Percentiles rank a stretch among this genome's conserved stretches.
phyloP scores from a whole-genome alignment of 2,113 vertebrate genomes.

The Oreochromis spilurus region DNA sequence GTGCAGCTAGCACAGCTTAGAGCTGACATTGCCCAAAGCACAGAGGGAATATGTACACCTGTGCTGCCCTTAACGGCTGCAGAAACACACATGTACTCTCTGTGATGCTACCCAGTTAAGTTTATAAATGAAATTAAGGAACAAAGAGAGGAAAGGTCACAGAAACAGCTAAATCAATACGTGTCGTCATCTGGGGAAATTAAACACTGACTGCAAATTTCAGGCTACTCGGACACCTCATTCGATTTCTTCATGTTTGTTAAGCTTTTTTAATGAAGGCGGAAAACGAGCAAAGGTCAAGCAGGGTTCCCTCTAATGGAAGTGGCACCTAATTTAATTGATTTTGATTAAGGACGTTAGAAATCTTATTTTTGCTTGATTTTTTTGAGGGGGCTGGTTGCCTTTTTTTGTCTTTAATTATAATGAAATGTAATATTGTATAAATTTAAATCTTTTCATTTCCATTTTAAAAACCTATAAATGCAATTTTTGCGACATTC shows the following conservation, averaged over 20 bases:
- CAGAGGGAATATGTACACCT: background rate
- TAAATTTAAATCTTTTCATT: background rate
- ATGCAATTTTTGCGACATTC: background rate
- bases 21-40: background rate
- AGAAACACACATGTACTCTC: background rate
- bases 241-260: background rate
- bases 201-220: background rate
- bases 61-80: background rate
- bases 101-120: background rate
- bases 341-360: background rate
- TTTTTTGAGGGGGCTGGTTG: background rate
- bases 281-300: background rate
- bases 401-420: background rate
- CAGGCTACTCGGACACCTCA: background rate
- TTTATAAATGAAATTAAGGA: background rate
- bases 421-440: background rate
- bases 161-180: background rate
- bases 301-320: background rate
- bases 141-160: background rate
- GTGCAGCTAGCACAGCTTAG: background rate
- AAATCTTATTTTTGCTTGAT: background rate
- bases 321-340: background rate
- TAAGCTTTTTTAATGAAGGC: background rate
- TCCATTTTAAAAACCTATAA: background rate
- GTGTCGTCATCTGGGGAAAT: background rate